Percentiles rank a stretch among this genome's conserved stretches.
These are phyloP conservation scores for Clepsis dumicolana DNA, from an alignment of 2,888 invertebrate species.

Conservation along the genomic window DNA sequence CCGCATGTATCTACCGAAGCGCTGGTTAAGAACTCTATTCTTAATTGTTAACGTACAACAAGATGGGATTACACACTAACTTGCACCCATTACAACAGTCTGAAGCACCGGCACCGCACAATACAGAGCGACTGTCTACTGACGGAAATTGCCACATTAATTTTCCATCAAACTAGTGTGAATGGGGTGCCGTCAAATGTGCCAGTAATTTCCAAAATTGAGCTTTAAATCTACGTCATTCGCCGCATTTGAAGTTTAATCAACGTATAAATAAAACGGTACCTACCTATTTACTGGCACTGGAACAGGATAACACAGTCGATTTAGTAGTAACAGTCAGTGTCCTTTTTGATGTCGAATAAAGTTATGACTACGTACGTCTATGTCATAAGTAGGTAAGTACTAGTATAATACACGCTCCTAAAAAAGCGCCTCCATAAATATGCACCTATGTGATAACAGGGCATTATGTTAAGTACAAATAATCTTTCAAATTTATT, in stretches of 20 bases:
- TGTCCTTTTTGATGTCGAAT: too few species aligned
- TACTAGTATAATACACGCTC: too few species aligned
- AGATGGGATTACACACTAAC: neutral
- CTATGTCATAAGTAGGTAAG: too few species aligned
- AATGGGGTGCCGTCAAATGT: conserved; percentile 7
- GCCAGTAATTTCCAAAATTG: neutral
- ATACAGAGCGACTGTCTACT: conserved; percentile 1
- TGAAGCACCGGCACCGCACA: neutral
- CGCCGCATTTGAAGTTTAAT: neutral
- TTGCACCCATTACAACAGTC: neutral
- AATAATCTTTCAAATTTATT: too few species aligned
- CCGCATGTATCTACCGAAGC: too few species aligned
- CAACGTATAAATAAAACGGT: neutral
- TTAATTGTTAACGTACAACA: neutral
- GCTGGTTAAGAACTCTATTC: neutral
- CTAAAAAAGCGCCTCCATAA: too few species aligned
- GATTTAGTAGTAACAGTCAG: too few species aligned
- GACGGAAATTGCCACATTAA: conserved; percentile 25
- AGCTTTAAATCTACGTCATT: conserved; percentile 1
- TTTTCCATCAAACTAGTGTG: conserved; percentile 14
- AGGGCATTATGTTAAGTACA: too few species aligned
- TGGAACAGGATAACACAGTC: too few species aligned
- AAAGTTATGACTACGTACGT: too few species aligned
- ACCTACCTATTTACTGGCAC: neutral
- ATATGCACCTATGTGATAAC: too few species aligned